Conservation (phyloP, 1,140 invertebrate genomes). For the Pteromalus puparum region DNA sequence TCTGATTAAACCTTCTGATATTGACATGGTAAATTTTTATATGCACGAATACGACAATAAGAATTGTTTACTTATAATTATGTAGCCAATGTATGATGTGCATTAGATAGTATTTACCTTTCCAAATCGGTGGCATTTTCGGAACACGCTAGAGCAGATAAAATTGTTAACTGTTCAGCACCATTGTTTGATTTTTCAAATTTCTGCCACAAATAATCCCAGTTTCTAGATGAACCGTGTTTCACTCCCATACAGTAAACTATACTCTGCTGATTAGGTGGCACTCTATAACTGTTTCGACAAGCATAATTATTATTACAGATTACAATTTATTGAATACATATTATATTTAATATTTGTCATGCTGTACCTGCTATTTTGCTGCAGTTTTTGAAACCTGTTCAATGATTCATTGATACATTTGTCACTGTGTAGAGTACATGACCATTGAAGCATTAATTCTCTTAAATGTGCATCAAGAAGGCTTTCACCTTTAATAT, state of each 20-base stretch:
- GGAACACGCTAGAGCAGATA: neutral
- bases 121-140: neutral
- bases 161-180: neutral
- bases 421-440: constrained; percentile 80
- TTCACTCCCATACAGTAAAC: constrained; percentile 91
- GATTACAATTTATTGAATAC: neutral
- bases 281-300: constrained; percentile 83
- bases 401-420: constrained; percentile 80
- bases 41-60: neutral
- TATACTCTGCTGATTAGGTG: constrained; percentile 85
- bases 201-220: constrained; percentile 87
- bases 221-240: constrained; percentile 87
- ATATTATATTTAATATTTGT: too few species aligned
- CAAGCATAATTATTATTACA: neutral
- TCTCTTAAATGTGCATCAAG: constrained; percentile 81
- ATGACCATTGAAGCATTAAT: constrained; percentile 82
- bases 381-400: neutral
- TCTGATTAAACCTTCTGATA: neutral
- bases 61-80: too few species aligned
- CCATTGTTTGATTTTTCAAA: constrained; percentile 4
- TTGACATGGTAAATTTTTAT: neutral
- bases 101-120: neutral
- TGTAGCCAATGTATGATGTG: too few species aligned
- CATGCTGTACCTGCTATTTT: neutral
- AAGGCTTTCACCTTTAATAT: constrained; percentile 78